Percentiles rank a stretch among this genome's conserved stretches.
Evolutionary conservation across 1,140 invertebrate genomes (phyloP).

Genomic region (Panagrolaimus sp.): DNA sequence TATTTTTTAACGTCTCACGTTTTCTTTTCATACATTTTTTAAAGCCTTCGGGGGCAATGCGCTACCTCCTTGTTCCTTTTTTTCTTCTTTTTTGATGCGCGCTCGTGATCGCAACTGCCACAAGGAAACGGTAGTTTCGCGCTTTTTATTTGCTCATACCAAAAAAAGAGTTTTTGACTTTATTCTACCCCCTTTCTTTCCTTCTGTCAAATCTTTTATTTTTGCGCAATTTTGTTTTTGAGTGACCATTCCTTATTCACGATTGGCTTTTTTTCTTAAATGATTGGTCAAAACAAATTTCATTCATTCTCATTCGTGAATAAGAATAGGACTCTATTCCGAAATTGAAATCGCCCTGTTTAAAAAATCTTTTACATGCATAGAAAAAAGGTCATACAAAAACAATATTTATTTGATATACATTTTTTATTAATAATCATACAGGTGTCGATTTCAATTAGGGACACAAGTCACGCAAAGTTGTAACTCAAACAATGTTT

Average conservation of each 20-base stretch:
- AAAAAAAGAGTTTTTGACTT: not conserved
- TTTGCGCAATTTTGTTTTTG: not conserved
- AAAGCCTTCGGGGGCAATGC: not conserved
- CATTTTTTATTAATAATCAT: no score
- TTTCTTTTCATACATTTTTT: constrained; percentile 4
- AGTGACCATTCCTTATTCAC: no score
- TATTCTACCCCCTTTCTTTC: not conserved
- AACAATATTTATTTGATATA: no score
- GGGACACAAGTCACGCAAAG: no score
- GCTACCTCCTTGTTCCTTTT: not conserved
- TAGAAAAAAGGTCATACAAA: no score
- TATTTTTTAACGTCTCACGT: not conserved
- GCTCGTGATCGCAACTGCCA: not conserved
- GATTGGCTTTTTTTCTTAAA: no score
- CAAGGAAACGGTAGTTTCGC: constrained; percentile 13
- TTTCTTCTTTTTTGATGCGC: not conserved
- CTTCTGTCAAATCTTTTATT: not conserved
- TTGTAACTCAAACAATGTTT: no score
- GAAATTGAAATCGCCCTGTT: not conserved
- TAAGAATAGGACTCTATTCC: not conserved
- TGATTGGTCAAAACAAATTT: no score
- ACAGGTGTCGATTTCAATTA: no score
- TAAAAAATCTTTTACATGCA: no score
- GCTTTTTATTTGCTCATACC: constrained; percentile 14
- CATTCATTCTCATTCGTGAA: not conserved